Conservation (phyloP, 1,140 invertebrate genomes). For the Cotesia typhae region DNA sequence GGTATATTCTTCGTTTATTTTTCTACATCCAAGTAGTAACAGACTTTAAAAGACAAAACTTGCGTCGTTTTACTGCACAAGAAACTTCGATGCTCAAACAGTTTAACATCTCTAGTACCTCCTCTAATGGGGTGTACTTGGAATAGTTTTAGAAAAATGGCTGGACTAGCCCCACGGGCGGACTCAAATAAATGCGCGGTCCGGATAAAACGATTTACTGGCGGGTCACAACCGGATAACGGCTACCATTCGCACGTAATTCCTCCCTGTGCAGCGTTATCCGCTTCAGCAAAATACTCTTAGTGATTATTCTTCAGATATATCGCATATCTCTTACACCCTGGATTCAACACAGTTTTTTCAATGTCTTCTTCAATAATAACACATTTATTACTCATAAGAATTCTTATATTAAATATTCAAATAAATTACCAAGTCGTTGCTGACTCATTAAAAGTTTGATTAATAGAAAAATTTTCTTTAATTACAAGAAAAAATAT, state of each 20-base stretch:
- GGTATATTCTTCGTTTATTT: slow-evolving; percentile 16
- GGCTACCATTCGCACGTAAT: slow-evolving; percentile 56
- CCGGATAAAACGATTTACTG: slow-evolving; percentile 59
- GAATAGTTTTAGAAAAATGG: slow-evolving; percentile 60
- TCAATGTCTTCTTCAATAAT: too few species aligned
- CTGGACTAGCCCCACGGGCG: slow-evolving; percentile 43
- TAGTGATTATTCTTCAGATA: slow-evolving; percentile 23
- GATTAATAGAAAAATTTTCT: neutral
- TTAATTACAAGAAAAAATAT: neutral
- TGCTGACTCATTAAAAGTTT: neutral
- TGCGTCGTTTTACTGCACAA: slow-evolving; percentile 47
- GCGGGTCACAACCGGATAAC: slow-evolving; percentile 50
- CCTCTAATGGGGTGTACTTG: slow-evolving; percentile 53
- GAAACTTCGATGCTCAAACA: slow-evolving; percentile 43
- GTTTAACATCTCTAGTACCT: slow-evolving; percentile 50
- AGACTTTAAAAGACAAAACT: slow-evolving; percentile 53
- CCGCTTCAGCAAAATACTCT: slow-evolving; percentile 34
- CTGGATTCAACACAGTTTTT: neutral
- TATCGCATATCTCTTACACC: neutral
- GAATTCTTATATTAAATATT: too few species aligned
- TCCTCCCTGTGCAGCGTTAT: slow-evolving; percentile 45
- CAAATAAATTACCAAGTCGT: too few species aligned
- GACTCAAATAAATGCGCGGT: slow-evolving; percentile 55
- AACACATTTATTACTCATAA: too few species aligned
- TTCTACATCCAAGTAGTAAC: slow-evolving; percentile 41